These are phyloP conservation scores for Plotosus lineatus DNA, from an alignment of 2,113 vertebrate genomes.

Conservation along the genomic window DNA sequence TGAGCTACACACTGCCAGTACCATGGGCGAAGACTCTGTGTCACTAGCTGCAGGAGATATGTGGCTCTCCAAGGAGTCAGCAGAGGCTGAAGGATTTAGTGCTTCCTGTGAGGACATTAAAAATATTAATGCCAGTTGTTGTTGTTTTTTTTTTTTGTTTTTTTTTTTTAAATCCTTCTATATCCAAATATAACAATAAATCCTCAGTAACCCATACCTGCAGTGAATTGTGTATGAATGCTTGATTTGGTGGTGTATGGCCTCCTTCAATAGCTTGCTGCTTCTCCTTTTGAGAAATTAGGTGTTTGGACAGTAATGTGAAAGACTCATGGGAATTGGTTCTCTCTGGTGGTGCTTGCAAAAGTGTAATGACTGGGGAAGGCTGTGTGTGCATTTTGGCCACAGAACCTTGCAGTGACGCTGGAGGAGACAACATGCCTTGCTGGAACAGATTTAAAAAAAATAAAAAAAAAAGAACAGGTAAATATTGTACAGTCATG, in stretches of 20 bases:
- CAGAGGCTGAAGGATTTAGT: slow-evolving; percentile 58
- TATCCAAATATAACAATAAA: background rate
- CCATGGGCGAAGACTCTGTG: slow-evolving; percentile 47
- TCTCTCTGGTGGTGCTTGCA: slow-evolving; percentile 60
- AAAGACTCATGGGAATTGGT: slow-evolving; percentile 51
- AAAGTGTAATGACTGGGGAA: slow-evolving; percentile 62
- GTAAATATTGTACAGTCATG: background rate
- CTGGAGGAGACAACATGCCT: slow-evolving; percentile 62
- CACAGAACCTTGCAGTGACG: slow-evolving; percentile 48
- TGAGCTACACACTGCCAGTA: slow-evolving; percentile 34
- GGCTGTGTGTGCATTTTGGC: slow-evolving; percentile 51
- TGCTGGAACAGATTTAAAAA: slow-evolving; percentile 53
- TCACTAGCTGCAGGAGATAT: slow-evolving; percentile 55
- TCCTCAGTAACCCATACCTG: slow-evolving; percentile 57
- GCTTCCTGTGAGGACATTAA: slow-evolving; percentile 60
- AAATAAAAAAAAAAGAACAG: slow-evolving; percentile 4
- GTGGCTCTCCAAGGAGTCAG: slow-evolving; percentile 61
- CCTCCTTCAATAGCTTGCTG: slow-evolving; percentile 61
- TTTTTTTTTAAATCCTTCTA: background rate
- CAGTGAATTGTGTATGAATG: slow-evolving; percentile 68
- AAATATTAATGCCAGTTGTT: background rate
- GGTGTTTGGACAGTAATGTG: slow-evolving; percentile 58
- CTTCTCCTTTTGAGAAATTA: slow-evolving; percentile 61
- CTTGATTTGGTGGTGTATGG: slow-evolving; percentile 63
- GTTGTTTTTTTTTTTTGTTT: too few species aligned